phyloP scores from a whole-genome alignment of 2,888 invertebrate species.

The Trachelus tabidus region DNA sequence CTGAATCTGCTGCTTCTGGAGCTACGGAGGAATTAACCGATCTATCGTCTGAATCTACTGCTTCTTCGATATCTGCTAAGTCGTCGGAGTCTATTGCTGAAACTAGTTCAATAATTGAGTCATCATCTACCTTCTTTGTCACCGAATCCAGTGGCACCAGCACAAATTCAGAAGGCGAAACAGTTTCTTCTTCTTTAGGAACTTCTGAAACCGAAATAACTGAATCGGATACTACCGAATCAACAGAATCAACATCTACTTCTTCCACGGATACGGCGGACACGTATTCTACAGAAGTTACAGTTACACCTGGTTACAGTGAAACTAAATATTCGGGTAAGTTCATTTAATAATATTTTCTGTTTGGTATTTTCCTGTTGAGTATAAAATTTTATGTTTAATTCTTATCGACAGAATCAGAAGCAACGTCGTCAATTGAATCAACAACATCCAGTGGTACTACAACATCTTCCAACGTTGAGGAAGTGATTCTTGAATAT shows the following conservation, averaged over 20 bases:
- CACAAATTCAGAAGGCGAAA: conserved; percentile 25
- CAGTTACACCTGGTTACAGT: conserved; percentile 19
- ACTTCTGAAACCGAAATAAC: conserved; percentile 7
- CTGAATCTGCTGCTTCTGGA: conserved; percentile 19
- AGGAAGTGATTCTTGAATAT: conserved; percentile 18
- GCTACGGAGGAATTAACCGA: conserved; percentile 25
- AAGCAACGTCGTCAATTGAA: conserved; percentile 20
- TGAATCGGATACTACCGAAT: conserved; percentile 34
- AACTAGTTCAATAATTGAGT: conserved; percentile 7
- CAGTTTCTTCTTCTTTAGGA: conserved; percentile 6
- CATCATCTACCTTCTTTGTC: conserved; percentile 10
- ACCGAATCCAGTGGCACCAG: conserved; percentile 19
- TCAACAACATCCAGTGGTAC: neutral
- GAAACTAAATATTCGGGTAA: conserved; percentile 26
- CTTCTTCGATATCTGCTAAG: conserved; percentile 23
- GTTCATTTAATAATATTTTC: neutral
- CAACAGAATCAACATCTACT: conserved; percentile 33
- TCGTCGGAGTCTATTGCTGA: neutral
- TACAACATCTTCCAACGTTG: conserved; percentile 6
- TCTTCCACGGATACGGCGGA: conserved; percentile 25
- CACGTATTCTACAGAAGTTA: conserved; percentile 15
- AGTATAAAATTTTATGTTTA: neutral
- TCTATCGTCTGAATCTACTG: conserved; percentile 28
- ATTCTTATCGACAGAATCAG: conserved; percentile 3
- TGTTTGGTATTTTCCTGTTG: neutral